Percentiles rank a stretch among this genome's conserved stretches.
Conservation (phyloP, 2,888 invertebrate genomes). For the Anaspis maculata region DNA sequence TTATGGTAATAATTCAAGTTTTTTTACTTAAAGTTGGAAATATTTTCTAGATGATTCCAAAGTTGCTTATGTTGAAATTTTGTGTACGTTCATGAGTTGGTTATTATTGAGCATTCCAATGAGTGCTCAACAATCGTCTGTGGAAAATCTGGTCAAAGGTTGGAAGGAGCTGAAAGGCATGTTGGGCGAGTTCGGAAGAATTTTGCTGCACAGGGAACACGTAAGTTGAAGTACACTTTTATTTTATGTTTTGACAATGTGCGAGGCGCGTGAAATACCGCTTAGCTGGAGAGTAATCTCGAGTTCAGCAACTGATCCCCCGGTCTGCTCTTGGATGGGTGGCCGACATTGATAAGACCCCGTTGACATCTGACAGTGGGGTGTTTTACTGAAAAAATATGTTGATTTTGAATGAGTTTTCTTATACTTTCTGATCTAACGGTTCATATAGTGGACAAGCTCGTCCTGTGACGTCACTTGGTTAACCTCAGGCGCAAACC, state of each 20-base stretch:
- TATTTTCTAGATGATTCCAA: constrained; percentile 8
- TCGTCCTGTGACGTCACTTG: no score
- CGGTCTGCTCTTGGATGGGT: no score
- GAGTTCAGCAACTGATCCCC: no score
- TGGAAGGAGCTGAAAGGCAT: constrained; percentile 29
- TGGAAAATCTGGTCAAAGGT: constrained; percentile 30
- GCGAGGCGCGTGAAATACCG: no score
- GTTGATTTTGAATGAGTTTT: no score
- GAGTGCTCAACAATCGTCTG: constrained; percentile 33
- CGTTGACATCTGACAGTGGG: no score
- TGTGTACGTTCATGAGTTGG: constrained; percentile 27
- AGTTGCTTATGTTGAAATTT: constrained; percentile 27
- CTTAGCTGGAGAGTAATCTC: no score
- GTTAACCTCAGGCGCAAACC: no score
- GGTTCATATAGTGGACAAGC: no score
- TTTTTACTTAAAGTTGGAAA: neutral
- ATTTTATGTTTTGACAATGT: constrained; percentile 3
- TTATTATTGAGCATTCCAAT: constrained; percentile 32
- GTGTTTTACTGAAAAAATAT: no score
- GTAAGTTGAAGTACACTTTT: constrained; percentile 23
- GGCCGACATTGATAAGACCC: no score
- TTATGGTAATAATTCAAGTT: neutral
- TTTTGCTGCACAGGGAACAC: constrained; percentile 35
- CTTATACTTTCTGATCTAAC: no score
- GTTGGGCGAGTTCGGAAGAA: constrained; percentile 30